Percentiles rank a stretch among this genome's conserved stretches.
Conservation (phyloP, 2,113 vertebrate genomes). For the Sinocyclocheilus rhinocerous region DNA sequence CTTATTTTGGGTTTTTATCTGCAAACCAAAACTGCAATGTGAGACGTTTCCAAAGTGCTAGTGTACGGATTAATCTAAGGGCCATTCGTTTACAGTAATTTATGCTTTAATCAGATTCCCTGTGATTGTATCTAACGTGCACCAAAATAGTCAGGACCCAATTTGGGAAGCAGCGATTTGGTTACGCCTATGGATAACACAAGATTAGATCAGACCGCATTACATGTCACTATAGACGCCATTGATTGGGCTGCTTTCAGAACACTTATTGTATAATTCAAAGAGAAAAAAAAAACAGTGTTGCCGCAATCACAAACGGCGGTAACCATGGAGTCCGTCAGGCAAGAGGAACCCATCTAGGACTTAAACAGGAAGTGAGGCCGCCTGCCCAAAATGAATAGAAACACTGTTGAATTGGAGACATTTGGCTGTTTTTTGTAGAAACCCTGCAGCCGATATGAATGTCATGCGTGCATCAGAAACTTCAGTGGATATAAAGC, state of each 20-base stretch:
- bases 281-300: not conserved
- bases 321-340: not conserved
- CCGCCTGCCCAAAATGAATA: not conserved
- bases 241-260: conserved; percentile 3
- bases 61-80: not conserved
- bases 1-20: not conserved
- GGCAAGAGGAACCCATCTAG: not conserved
- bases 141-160: not conserved
- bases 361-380: not conserved
- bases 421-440: conserved; percentile 15
- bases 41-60: conserved; percentile 6
- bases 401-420: conserved; percentile 28
- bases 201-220: conserved; percentile 20
- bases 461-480: conserved; percentile 10
- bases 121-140: not conserved
- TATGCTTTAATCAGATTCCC: conserved; percentile 11
- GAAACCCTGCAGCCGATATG: not conserved
- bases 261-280: not conserved
- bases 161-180: not conserved
- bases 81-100: not conserved
- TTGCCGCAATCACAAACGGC: not conserved
- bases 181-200: not conserved
- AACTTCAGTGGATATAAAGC: not conserved
- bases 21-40: not conserved
- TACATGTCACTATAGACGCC: not conserved